Evolutionary conservation across 2,888 invertebrate species (phyloP).

Genomic region (Lepidocyrtoides sp.): DNA sequence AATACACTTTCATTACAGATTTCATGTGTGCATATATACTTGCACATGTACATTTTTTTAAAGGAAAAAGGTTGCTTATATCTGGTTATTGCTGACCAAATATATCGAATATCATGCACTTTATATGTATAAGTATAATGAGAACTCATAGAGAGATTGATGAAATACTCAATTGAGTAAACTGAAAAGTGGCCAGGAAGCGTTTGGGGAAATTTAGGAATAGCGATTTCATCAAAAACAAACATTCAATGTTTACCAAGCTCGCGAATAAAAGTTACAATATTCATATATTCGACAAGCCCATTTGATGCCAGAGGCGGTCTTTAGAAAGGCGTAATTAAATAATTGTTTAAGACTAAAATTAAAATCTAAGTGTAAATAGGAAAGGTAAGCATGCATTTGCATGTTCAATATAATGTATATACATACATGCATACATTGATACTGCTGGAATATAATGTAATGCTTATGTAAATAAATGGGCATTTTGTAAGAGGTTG

Average conservation of each 20-base stretch:
- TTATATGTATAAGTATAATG: too few relatives aligned
- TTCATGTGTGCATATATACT: not conserved
- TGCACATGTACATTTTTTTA: not conserved
- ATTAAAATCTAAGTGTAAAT: constrained; percentile 67
- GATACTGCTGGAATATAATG: not conserved
- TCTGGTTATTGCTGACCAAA: too few relatives aligned
- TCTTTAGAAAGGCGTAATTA: constrained; percentile 45
- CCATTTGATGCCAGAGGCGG: constrained; percentile 55
- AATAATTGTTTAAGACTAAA: constrained; percentile 78
- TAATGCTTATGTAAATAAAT: constrained; percentile 31
- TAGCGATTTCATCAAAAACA: constrained; percentile 71
- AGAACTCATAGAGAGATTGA: not conserved
- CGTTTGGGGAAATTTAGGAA: not conserved
- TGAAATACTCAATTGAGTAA: not conserved
- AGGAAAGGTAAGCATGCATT: not conserved
- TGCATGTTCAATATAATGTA: not conserved
- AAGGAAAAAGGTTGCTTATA: too few relatives aligned
- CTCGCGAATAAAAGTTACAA: constrained; percentile 57
- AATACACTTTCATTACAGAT: not conserved
- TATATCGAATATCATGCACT: too few relatives aligned
- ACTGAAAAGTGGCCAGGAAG: not conserved
- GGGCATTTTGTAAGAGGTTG: constrained; percentile 4
- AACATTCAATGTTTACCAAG: constrained; percentile 72
- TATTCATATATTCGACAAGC: constrained; percentile 55
- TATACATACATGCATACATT: too few relatives aligned